phyloP scores from a whole-genome alignment of 2,113 vertebrate species.

The Misgurnus anguillicaudatus region DNA sequence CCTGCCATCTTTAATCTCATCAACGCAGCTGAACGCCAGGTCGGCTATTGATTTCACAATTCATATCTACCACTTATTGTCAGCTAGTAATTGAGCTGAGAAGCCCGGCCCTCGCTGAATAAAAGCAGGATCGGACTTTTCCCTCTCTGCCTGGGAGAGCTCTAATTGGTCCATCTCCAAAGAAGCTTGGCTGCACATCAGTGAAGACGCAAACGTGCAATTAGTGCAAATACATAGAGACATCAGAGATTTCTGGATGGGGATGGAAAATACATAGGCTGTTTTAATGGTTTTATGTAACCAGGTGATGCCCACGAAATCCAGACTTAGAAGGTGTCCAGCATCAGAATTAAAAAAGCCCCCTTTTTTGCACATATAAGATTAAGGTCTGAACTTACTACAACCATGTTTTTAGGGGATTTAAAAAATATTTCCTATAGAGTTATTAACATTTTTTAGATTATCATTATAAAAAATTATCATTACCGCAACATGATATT shows the following conservation, averaged over 20 bases:
- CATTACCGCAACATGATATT: too few relatives aligned
- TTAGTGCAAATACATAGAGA: slow-evolving; percentile 62
- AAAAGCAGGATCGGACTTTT: background rate
- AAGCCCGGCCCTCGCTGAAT: slow-evolving; percentile 17
- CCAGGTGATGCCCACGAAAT: too few relatives aligned
- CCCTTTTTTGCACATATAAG: too few relatives aligned
- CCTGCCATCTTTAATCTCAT: background rate
- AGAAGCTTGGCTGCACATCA: slow-evolving; percentile 64
- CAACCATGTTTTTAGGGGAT: too few relatives aligned
- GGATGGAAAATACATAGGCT: slow-evolving; percentile 25
- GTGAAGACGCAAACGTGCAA: slow-evolving; percentile 62
- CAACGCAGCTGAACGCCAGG: slow-evolving; percentile 18
- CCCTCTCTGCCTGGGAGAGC: slow-evolving; percentile 56
- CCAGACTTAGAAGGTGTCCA: too few relatives aligned
- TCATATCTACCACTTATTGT: slow-evolving; percentile 16
- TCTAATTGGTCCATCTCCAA: slow-evolving; percentile 69
- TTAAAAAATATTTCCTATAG: too few relatives aligned
- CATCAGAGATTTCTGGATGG: slow-evolving; percentile 40
- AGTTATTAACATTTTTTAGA: too few relatives aligned
- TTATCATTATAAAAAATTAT: too few relatives aligned
- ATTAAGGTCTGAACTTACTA: too few relatives aligned
- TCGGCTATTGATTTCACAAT: slow-evolving; percentile 13
- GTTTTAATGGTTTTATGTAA: slow-evolving; percentile 53
- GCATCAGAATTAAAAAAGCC: too few relatives aligned
- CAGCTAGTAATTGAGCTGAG: slow-evolving; percentile 28